Conservation (phyloP, 2,113 vertebrate species). For the Baryphthengus martii region DNA sequence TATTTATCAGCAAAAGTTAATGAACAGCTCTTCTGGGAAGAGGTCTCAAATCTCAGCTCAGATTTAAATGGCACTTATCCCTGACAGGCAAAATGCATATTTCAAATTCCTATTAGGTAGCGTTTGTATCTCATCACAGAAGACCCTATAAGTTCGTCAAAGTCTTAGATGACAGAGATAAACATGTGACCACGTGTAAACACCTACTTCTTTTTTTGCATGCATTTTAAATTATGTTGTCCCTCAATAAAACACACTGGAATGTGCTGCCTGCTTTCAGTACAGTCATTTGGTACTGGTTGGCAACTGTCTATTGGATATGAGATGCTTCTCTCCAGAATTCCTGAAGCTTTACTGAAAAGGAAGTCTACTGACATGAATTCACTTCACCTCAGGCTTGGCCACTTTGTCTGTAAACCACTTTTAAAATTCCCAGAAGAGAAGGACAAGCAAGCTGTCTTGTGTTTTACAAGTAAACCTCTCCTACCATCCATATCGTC, state of each 20-base stretch:
- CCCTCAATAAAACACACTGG: background rate
- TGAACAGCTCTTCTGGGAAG: background rate
- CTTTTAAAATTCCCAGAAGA: background rate
- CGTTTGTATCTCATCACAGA: background rate
- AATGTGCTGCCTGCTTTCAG: background rate
- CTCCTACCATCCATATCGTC: background rate
- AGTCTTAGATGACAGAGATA: background rate
- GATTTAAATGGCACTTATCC: background rate
- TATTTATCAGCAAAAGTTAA: background rate
- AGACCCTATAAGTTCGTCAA: background rate
- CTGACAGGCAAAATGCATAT: background rate
- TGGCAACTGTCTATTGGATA: background rate
- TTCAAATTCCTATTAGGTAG: background rate
- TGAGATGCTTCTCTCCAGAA: background rate
- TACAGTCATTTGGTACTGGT: background rate
- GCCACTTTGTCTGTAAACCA: background rate
- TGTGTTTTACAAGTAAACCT: background rate
- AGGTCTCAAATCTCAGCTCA: background rate
- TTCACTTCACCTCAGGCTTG: background rate
- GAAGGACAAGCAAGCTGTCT: background rate
- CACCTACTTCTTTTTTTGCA: background rate
- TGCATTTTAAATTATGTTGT: background rate
- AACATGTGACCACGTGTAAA: background rate
- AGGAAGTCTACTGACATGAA: background rate
- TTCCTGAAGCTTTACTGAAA: background rate